Evolutionary conservation across 1,140 invertebrate species (phyloP).

Genomic region (Drosophila bifasciata): DNA sequence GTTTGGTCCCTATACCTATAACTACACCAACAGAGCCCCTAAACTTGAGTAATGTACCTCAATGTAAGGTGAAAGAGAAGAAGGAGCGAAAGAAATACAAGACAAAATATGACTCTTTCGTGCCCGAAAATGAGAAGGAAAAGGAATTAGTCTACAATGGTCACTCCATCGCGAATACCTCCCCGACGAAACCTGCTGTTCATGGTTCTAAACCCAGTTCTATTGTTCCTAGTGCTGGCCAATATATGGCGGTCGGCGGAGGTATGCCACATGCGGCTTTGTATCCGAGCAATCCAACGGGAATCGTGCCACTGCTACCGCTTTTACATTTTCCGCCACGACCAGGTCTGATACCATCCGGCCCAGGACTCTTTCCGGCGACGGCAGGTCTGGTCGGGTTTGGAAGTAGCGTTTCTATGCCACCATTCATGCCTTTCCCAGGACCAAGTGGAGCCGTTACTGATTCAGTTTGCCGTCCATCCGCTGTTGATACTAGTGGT

Average conservation of each 20-base stretch:
- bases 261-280: conserved; percentile 1
- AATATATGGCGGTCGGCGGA: conserved; percentile 1
- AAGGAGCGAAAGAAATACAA: conserved; percentile 57
- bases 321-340: conserved; percentile 85
- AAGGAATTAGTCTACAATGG: neutral
- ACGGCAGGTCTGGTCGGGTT: conserved; percentile 44
- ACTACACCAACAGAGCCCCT: conserved; percentile 38
- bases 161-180: neutral
- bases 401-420: conserved; percentile 17
- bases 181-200: conserved; percentile 4
- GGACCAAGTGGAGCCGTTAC: neutral
- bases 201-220: neutral
- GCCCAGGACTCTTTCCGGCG: conserved; percentile 85
- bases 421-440: conserved; percentile 50
- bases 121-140: neutral
- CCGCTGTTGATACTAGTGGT: conserved; percentile 14
- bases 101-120: conserved; percentile 23
- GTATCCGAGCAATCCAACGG: conserved; percentile 33
- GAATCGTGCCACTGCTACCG: conserved; percentile 54
- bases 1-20: neutral
- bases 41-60: conserved; percentile 39
- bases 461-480: neutral
- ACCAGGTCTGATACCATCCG: conserved; percentile 88
- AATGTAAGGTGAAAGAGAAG: conserved; percentile 46
- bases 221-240: neutral